Evolutionary conservation across 2,113 vertebrate species (phyloP).

Genomic region (Elachura formosa): DNA sequence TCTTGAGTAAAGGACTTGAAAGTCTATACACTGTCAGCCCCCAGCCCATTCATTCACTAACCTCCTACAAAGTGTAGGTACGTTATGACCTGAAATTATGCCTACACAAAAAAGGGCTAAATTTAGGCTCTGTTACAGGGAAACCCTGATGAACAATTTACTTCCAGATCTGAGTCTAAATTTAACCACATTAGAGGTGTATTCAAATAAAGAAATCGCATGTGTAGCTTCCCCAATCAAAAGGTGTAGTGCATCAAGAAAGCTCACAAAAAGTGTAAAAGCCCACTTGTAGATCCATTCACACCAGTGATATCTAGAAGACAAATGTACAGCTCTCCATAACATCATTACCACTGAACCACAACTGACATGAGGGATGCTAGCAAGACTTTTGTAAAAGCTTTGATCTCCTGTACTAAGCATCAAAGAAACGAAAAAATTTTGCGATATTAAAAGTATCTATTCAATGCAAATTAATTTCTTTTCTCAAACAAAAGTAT

Average conservation of each 20-base stretch:
- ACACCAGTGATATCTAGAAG: background rate
- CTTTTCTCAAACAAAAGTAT: background rate
- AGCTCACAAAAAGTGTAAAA: background rate
- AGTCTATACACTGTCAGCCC: background rate
- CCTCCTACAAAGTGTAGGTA: background rate
- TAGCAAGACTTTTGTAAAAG: background rate
- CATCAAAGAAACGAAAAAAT: background rate
- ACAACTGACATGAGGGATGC: background rate
- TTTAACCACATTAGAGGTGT: background rate
- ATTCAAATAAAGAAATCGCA: background rate
- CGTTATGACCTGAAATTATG: background rate
- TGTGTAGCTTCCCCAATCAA: background rate
- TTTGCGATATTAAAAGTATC: background rate
- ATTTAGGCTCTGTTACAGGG: constrained; percentile 5
- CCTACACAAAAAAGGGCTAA: background rate
- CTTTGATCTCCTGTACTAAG: background rate
- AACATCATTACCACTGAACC: background rate
- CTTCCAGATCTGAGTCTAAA: background rate
- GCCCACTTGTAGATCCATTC: background rate
- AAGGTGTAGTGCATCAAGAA: background rate
- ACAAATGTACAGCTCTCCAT: background rate
- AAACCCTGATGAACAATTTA: constrained; percentile 1
- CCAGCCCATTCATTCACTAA: background rate
- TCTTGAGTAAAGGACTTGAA: background rate
- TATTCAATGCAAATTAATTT: background rate